Evolutionary conservation across 2,113 vertebrate species (phyloP).

Genomic region (Baryphthengus martii): DNA sequence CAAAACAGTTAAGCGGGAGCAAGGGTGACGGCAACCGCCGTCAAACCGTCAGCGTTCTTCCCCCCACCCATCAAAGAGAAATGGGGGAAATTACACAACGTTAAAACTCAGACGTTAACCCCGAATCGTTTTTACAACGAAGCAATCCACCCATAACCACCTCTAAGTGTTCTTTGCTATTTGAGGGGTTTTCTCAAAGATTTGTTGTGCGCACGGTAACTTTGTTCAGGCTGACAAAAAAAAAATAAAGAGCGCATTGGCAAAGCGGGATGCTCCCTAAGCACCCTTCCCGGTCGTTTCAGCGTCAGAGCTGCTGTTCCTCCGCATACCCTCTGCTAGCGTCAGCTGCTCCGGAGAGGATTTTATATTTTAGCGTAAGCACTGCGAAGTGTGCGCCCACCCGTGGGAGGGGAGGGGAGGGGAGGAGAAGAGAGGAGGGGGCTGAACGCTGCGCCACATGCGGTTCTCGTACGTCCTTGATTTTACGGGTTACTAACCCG

Average conservation of each 20-base stretch:
- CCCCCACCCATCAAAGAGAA: not conserved
- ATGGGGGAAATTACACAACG: not conserved
- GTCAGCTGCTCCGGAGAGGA: not conserved
- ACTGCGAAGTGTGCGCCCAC: rapidly evolving
- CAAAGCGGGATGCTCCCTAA: not conserved
- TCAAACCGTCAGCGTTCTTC: not conserved
- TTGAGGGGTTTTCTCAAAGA: not conserved
- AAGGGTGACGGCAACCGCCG: not conserved
- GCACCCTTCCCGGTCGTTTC: not conserved
- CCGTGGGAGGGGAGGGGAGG: not conserved
- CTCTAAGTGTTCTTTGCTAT: not conserved
- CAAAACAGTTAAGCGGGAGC: not conserved
- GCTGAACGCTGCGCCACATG: too few relatives aligned
- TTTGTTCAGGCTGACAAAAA: not conserved
- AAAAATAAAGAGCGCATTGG: not conserved
- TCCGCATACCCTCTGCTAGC: not conserved
- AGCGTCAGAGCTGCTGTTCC: not conserved
- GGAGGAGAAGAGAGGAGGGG: not conserved
- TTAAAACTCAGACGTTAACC: not conserved
- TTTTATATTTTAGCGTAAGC: not conserved
- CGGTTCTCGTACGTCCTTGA: not conserved
- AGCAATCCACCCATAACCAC: not conserved
- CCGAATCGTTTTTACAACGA: not conserved
- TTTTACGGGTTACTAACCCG: not conserved
- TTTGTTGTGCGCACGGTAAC: not conserved